These are phyloP conservation scores for Eucidaris tribuloides DNA, from an alignment of 35 echinoderm and acorn worm genomes.

Conservation along the genomic window DNA sequence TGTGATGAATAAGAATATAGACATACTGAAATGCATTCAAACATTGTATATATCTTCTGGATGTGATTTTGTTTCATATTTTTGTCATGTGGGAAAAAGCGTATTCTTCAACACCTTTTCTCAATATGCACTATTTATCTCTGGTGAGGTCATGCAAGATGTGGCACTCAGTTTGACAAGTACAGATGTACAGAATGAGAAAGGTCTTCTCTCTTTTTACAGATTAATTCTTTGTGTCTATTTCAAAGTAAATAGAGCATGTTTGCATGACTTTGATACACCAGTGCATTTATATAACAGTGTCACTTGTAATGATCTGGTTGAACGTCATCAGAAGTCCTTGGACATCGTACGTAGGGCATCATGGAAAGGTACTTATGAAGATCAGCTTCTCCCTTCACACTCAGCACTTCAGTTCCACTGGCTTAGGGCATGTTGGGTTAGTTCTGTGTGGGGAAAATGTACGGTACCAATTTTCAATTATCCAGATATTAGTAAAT, in stretches of 20 bases:
- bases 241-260: constrained; percentile 9
- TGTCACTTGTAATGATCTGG: not conserved
- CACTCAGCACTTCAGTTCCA: not conserved
- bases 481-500: not conserved
- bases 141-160: not conserved
- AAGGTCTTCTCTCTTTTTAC: constrained; percentile 25
- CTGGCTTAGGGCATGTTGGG: constrained; percentile 38
- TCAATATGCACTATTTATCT: constrained; percentile 27
- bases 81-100: constrained; percentile 13
- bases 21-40: not conserved
- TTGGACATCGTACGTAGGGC: constrained; percentile 14
- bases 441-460: constrained; percentile 8
- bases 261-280: constrained; percentile 1
- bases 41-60: constrained; percentile 7
- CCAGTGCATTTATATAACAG: constrained; percentile 8
- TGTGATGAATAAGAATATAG: not conserved
- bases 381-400: constrained; percentile 50
- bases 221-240: constrained; percentile 27
- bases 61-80: constrained; percentile 55
- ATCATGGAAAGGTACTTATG: constrained; percentile 25
- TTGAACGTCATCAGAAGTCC: not conserved
- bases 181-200: not conserved
- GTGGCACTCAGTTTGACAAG: not conserved
- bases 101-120: constrained; percentile 26
- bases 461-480: not conserved